Conservation (phyloP, 2,113 vertebrate species). For the Rhinoderma darwinii region DNA sequence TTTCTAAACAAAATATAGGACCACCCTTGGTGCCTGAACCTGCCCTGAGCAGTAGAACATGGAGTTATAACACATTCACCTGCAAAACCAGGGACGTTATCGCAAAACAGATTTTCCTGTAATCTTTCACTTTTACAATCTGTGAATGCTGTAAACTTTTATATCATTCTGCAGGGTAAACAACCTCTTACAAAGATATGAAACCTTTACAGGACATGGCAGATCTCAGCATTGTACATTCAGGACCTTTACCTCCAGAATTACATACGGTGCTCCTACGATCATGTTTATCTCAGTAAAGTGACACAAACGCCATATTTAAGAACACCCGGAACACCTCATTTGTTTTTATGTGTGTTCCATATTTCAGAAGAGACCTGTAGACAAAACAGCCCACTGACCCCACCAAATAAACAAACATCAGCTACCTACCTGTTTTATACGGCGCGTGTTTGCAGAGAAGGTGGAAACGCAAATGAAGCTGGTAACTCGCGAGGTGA, state of each 20-base stretch:
- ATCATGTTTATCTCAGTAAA: background rate
- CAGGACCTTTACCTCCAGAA: background rate
- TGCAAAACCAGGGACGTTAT: background rate
- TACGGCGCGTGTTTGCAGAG: background rate
- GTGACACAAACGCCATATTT: background rate
- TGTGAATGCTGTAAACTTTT: constrained; percentile 31
- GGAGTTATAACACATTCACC: constrained; percentile 26
- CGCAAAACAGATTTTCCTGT: constrained; percentile 28
- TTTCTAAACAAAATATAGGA: background rate
- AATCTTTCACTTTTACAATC: constrained; percentile 40
- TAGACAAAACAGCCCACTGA: background rate
- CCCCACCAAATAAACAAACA: background rate
- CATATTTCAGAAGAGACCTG: background rate
- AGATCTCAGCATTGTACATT: background rate
- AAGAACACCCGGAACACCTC: background rate
- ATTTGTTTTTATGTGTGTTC: background rate
- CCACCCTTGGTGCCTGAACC: background rate
- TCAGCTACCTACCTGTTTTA: constrained; percentile 25
- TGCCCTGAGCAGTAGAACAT: background rate
- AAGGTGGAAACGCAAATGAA: constrained; percentile 32
- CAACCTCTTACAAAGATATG: constrained; percentile 21
- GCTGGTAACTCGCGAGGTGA: constrained; percentile 48
- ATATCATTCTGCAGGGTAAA: constrained; percentile 11
- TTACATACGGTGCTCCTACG: background rate
- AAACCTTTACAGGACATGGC: background rate